These are phyloP conservation scores for Ammospiza nelsoni DNA, from an alignment of 2,113 vertebrate species.

Conservation along the genomic window DNA sequence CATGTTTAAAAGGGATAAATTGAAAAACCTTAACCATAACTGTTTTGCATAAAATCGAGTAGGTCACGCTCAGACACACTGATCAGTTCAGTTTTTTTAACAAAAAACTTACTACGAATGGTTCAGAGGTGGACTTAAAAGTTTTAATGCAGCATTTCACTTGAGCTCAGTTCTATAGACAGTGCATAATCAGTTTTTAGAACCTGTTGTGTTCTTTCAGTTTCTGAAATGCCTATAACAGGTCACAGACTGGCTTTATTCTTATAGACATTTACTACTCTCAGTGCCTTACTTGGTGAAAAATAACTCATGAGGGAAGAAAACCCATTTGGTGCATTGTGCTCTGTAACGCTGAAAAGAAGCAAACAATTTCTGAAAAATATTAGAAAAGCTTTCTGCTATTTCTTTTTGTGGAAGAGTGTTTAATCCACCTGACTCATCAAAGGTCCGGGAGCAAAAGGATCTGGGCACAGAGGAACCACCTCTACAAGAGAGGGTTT, in stretches of 20 bases:
- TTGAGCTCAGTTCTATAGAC: background rate
- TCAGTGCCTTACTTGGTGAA: background rate
- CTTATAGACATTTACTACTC: background rate
- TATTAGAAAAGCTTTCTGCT: background rate
- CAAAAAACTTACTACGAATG: background rate
- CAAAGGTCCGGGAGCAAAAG: background rate
- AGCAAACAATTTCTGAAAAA: background rate
- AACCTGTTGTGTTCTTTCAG: background rate
- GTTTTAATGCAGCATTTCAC: background rate
- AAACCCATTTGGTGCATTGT: background rate
- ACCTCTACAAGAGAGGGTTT: background rate
- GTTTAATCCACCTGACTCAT: background rate
- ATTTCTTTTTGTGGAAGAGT: background rate
- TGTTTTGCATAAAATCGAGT: background rate
- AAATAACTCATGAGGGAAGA: background rate
- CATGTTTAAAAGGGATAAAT: background rate
- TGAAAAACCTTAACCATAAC: background rate
- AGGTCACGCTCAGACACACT: background rate
- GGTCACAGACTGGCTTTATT: background rate
- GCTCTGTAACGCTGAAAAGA: background rate
- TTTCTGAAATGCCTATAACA: background rate
- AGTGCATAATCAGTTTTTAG: background rate
- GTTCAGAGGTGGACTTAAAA: background rate
- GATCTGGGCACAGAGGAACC: background rate
- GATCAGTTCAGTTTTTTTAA: background rate